Base-by-base conservation (phyloP, 2,113 vertebrate species). In the Protomyctophum bolini region DNA sequence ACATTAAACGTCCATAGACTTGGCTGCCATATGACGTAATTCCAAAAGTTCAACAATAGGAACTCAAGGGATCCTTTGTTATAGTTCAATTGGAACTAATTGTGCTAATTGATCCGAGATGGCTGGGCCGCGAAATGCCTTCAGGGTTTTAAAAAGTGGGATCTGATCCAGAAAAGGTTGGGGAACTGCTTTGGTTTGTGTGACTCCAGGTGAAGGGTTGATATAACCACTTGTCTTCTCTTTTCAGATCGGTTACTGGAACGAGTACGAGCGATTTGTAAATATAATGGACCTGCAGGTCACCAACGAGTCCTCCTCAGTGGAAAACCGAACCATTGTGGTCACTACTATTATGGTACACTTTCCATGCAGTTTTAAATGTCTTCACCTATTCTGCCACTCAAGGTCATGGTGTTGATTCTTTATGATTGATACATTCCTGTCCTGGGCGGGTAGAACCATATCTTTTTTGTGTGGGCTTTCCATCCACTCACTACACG, bases 281-380 rank as follows among this genome's bases (percentile, higher is more conserved):
- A 95, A 97, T 92, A 93, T 96, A 80, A 92, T 96, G 73, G 97
- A 99, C 87, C 94, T 93, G 79, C 95, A 95, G 84, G 93, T 96
- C 84, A 94, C 95, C 93, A 99, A 99, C 90, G 96, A 98, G 80
- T 91, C 91, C 72, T 94, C 96, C 11, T 97, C 97, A 72, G 92
- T 97, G 91, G 98, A 99, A 94, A 99, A 99, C 88, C 94, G 97
- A 93, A 99, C 98, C 79, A 99, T 99, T 87, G 96, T 99, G 85
- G 98, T 99, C 90, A 99, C 98, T 86, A 99, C 98, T 90, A 99
- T 99, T 94, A 94, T 99, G 95, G 98, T 99, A 97, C 96, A 94
- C 93, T 92, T 93, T 91, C 87, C 89, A 84, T 81, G 90, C 89
- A 87, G 88, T 92, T 93, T 92, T 93, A 93, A 94, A 87, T 91